These are phyloP conservation scores for Urocolius indicus DNA, from an alignment of 2,113 vertebrate species.

Conservation along the genomic window DNA sequence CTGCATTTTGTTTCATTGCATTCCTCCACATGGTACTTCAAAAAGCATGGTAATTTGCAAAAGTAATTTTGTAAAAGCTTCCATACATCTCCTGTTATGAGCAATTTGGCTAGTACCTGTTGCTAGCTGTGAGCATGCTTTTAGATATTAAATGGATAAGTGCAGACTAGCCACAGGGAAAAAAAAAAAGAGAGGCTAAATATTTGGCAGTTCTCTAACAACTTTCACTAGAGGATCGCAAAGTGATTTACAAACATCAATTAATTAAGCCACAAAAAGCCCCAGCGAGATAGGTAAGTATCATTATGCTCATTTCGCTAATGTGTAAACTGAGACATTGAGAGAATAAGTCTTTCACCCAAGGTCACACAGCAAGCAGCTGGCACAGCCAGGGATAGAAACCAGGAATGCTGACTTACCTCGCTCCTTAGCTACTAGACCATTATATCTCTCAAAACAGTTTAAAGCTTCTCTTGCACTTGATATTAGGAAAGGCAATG, in stretches of 20 bases:
- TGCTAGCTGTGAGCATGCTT: constrained; percentile 40
- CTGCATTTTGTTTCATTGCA: not conserved
- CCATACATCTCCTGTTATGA: constrained; percentile 33
- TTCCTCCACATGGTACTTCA: constrained; percentile 12
- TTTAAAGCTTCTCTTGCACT: not conserved
- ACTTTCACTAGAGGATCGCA: constrained; percentile 42
- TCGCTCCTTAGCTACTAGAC: not conserved
- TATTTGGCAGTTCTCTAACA: constrained; percentile 58
- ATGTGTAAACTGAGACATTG: constrained; percentile 28
- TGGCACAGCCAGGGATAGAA: constrained; percentile 14
- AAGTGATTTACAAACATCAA: constrained; percentile 68
- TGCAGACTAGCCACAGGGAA: not conserved
- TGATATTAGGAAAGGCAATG: not conserved
- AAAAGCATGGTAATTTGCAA: constrained; percentile 17
- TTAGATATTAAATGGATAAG: constrained; percentile 63
- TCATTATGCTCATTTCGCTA: constrained; percentile 69
- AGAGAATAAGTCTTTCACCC: constrained; percentile 55
- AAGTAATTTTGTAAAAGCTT: constrained; percentile 52
- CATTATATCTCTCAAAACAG: not conserved
- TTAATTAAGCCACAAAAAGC: constrained; percentile 63
- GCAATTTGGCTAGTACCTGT: constrained; percentile 57
- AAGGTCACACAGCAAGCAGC: constrained; percentile 52
- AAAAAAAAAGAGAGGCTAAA: not conserved
- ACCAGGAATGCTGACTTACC: not conserved
- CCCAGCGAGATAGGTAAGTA: constrained; percentile 46